Evolutionary conservation across 2,888 invertebrate genomes (phyloP), one percentile per base, ranked within the genome.

Genomic region (Leptothorax acervorum): DNA sequence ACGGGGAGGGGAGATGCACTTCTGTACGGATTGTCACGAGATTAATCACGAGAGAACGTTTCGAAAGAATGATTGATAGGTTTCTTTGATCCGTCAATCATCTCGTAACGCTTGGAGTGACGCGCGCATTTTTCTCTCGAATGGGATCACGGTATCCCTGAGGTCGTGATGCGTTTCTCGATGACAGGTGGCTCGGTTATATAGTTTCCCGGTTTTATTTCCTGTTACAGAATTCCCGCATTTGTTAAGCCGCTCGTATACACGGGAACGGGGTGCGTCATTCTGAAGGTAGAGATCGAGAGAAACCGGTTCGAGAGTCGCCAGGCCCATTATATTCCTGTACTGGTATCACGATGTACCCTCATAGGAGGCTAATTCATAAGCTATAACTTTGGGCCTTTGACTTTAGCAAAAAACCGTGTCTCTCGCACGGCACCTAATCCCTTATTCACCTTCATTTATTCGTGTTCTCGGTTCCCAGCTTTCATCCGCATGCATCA

Each of bases 231-330:
- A 81, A 85, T 84, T 84, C 83, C 42, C 85, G 55, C n/a, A 74
- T 53, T 74, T 62, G 63, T 68, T 68, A 66, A 66, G 31, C 55
- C 42, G 18, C 55, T 75, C 70, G 51, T 71, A 53, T 62, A 55
- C 51, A 55, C 51, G 35, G 74, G 76, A 70, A 45, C 35, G 65
- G 63, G 62, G 87, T 74, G 62, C 86, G 73, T 90, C 86, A 89
- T 88, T 85, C 78, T 70, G 88, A 88, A 91, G 88, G 86, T 82
- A 84, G 89, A 89, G 87, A 90, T 90, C 90, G 87, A 85, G 87
- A 84, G 78, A 89, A 90, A 90, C 91, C 91, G 90, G 90, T 91
- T 90, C 87, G 88, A 63, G 84, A 88, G 75, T 85, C 83, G 83
- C 76, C 83, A 73, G 84, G 65, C 84, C 82, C 74, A 91, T 90